Evolutionary conservation across 2,888 invertebrate genomes (phyloP).

Genomic region (Eristalinus aeneus): DNA sequence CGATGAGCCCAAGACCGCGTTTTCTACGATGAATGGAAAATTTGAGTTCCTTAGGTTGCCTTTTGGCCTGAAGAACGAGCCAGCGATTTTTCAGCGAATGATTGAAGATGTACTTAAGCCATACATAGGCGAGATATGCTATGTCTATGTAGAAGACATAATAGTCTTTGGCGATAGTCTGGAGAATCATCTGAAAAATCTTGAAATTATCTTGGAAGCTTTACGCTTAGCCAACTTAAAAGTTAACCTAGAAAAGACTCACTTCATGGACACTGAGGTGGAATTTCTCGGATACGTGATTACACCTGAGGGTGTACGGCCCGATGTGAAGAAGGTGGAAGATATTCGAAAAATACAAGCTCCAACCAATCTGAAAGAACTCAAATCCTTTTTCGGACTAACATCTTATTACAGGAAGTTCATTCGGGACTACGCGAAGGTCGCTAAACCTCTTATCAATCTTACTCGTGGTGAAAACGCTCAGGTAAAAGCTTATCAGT

Average conservation of each 20-base stretch:
- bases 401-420: slow-evolving; percentile 62
- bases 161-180: slow-evolving; percentile 43
- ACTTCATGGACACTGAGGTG: slow-evolving; percentile 54
- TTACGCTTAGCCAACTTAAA: slow-evolving; percentile 26
- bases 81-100: not conserved
- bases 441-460: too few species aligned
- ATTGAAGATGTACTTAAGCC: not conserved
- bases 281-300: slow-evolving; percentile 53
- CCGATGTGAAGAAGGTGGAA: slow-evolving; percentile 32
- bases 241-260: slow-evolving; percentile 17
- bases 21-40: not conserved
- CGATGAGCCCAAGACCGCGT: slow-evolving; percentile 34
- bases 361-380: slow-evolving; percentile 52
- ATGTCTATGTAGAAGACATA: slow-evolving; percentile 58
- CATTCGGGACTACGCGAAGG: slow-evolving; percentile 56
- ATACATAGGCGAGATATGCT: slow-evolving; percentile 17
- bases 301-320: too few species aligned
- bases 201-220: slow-evolving; percentile 32
- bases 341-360: slow-evolving; percentile 34
- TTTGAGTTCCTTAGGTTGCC: not conserved
- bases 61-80: not conserved
- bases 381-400: slow-evolving; percentile 57
- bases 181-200: slow-evolving; percentile 49
- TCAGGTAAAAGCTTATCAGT: slow-evolving; percentile 54
- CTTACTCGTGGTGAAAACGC: too few species aligned